Conservation (phyloP, 1,140 invertebrate genomes). For the Drosophila grimshawi region DNA sequence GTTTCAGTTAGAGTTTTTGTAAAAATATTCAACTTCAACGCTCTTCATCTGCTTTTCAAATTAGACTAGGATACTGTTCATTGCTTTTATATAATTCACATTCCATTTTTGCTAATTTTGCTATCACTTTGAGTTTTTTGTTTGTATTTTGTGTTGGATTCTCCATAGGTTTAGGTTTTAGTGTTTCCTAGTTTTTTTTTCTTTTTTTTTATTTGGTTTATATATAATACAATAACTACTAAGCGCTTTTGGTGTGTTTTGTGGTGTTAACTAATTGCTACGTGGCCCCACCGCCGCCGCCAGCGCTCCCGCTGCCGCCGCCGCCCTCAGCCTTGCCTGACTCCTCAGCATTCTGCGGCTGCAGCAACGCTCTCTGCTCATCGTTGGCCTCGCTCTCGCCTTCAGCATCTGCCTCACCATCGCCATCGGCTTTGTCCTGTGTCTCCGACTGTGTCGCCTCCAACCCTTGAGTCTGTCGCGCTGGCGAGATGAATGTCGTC, state of each 20-base stretch:
- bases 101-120: constrained; percentile 82
- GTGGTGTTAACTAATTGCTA: constrained; percentile 69
- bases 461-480: constrained; percentile 42
- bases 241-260: constrained; percentile 59
- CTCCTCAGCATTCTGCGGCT: constrained; percentile 40
- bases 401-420: constrained; percentile 33
- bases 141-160: constrained; percentile 47
- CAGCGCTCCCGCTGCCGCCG: neutral
- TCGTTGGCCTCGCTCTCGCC: constrained; percentile 70
- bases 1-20: constrained; percentile 44
- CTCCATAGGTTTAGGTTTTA: constrained; percentile 14
- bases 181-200: constrained; percentile 13
- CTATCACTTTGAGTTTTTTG: constrained; percentile 77
- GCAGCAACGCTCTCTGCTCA: constrained; percentile 72
- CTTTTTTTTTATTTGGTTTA: constrained; percentile 19
- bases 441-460: constrained; percentile 24
- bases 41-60: constrained; percentile 39
- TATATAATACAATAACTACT: constrained; percentile 61
- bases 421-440: constrained; percentile 39
- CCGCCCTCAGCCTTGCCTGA: constrained; percentile 42
- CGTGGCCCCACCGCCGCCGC: constrained; percentile 60
- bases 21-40: constrained; percentile 74
- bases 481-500: constrained; percentile 80
- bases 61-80: constrained; percentile 84
- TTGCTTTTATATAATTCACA: constrained; percentile 84